phyloP scores from a whole-genome alignment of 2,113 vertebrate genomes.

The Miniopterus natalensis region DNA sequence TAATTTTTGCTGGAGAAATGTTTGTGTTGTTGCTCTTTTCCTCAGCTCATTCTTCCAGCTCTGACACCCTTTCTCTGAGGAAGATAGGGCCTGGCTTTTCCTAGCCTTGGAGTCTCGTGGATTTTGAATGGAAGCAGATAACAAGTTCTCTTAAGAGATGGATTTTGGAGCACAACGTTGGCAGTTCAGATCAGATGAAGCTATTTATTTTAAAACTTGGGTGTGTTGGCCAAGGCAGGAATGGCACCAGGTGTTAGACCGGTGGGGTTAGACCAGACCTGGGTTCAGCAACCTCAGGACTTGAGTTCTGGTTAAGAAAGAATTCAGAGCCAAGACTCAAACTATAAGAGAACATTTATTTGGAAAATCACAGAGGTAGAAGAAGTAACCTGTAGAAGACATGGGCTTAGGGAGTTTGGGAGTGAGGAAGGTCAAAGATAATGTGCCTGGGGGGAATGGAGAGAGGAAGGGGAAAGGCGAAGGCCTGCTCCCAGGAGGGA shows the following conservation, averaged over 20 bases:
- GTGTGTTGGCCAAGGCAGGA: not conserved
- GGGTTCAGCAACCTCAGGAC: not conserved
- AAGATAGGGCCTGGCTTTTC: not conserved
- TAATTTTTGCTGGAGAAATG: not conserved
- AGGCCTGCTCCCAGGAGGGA: not conserved
- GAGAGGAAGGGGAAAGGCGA: not conserved
- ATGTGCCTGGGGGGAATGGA: not conserved
- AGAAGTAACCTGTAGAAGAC: not conserved
- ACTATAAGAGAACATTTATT: not conserved
- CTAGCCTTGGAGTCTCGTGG: conserved; percentile 30
- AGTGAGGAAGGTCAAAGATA: not conserved
- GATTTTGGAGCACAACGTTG: conserved; percentile 71
- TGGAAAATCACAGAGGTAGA: not conserved
- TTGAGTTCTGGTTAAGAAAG: not conserved
- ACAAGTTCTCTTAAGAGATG: conserved; percentile 62
- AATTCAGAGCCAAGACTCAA: not conserved
- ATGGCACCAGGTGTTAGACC: not conserved
- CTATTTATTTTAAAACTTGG: conserved; percentile 78
- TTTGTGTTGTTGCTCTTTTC: not conserved
- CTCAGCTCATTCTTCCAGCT: not conserved
- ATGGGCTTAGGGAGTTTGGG: not conserved
- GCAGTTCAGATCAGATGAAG: conserved; percentile 72
- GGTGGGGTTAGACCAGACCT: not conserved
- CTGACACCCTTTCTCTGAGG: conserved; percentile 33
- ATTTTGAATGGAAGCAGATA: conserved; percentile 70